Evolutionary conservation across 1,140 invertebrate species (phyloP).

Genomic region (Conus ventricosus): DNA sequence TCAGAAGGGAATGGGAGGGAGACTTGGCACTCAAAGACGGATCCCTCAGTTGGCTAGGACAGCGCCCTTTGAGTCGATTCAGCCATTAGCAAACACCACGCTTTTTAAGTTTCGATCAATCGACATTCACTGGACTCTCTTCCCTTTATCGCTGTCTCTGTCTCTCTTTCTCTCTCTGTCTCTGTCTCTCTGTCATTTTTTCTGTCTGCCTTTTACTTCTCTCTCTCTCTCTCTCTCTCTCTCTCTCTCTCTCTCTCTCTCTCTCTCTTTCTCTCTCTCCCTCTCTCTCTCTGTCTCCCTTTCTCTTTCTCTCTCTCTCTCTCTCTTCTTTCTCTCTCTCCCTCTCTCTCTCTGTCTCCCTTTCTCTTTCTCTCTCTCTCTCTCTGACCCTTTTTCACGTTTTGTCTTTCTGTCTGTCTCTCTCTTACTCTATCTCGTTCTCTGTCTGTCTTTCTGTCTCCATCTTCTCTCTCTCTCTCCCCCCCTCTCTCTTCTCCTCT

Average conservation of each 20-base stretch:
- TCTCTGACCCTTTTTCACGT: no score
- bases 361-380: no score
- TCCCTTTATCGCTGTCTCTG: not conserved
- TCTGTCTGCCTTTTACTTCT: not conserved
- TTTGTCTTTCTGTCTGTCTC: not conserved
- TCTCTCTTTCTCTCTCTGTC: constrained; percentile 12
- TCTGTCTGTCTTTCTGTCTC: no score
- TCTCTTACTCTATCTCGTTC: no score
- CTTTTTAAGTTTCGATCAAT: not conserved
- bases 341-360: no score
- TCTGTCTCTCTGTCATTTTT: not conserved
- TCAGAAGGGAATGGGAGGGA: constrained; percentile 7
- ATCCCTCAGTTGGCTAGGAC: not conserved
- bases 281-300: not conserved
- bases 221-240: not conserved
- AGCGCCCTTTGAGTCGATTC: not conserved
- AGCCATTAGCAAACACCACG: not conserved
- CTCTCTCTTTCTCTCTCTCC: not conserved
- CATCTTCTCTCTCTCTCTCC: no score
- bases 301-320: no score
- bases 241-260: not conserved
- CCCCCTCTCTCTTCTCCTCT: not conserved
- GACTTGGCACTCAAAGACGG: not conserved
- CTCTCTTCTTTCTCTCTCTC: no score
- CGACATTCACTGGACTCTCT: not conserved